Conservation (phyloP, 35 echinoderm and acorn worm genomes). For the Apostichopus californicus region DNA sequence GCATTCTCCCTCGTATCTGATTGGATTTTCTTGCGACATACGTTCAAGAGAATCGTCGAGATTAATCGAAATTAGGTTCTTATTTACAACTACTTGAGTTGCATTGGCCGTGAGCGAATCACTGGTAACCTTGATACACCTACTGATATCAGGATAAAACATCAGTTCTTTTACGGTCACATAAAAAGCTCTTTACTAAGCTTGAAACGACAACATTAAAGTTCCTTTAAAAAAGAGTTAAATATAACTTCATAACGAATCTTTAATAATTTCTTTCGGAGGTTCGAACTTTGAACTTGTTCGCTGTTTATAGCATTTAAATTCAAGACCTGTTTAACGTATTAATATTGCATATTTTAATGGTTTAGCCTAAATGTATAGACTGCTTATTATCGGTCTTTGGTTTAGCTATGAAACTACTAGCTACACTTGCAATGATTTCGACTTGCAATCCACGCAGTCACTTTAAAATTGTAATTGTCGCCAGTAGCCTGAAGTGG, state of each 20-base stretch:
- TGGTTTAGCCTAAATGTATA: no score
- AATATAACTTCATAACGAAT: no score
- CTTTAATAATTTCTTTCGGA: no score
- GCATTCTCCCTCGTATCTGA: background rate
- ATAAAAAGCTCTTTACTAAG: background rate
- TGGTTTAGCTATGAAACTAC: no score
- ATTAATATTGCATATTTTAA: no score
- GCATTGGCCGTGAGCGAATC: background rate
- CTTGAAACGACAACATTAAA: background rate
- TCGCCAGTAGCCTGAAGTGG: constrained; percentile 19
- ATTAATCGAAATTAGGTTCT: background rate
- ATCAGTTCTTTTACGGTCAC: background rate
- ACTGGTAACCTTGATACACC: background rate
- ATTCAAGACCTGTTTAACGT: no score
- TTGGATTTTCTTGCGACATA: background rate
- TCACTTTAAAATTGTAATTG: constrained; percentile 36
- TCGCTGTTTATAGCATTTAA: no score
- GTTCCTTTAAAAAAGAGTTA: no score
- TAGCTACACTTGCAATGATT: no score
- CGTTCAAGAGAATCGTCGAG: background rate
- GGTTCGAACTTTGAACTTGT: no score
- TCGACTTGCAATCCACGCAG: background rate
- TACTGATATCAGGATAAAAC: background rate
- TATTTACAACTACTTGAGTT: background rate
- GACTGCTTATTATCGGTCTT: no score